Base-by-base conservation (phyloP, 2,797 vertebrate species). In the Gila robusta region DNA sequence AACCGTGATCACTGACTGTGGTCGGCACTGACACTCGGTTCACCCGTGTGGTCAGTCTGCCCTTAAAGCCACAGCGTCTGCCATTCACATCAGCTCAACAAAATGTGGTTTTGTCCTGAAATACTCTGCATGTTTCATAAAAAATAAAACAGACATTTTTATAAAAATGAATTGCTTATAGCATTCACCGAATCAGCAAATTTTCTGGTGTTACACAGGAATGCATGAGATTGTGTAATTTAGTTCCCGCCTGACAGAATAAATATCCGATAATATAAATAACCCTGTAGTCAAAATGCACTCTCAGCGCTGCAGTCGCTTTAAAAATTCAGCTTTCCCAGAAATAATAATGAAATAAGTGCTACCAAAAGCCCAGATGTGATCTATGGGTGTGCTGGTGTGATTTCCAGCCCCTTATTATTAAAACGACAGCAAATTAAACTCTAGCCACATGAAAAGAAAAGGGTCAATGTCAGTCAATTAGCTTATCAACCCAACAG, bases 51-150 rank as follows among this genome's bases (percentile, higher is more conserved):
- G 86, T 83, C 85, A 87, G 90, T 89, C 89, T 90, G 87, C 64
- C 44, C 64, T 84, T 83, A 70, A 93, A 91, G 85, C 84, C 87
- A 88, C 78, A 87, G 89, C 85, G 88, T 88, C 92, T 93, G 90
- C 88, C 91, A 35, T 87, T 91, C 87, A 89, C 64, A 89, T 80
- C 86, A 87, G 73, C 90, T 54, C 67, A 54, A 77, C 90, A 92
- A 90, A 90, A 82, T 83, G 84, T 28, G n/a, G 0, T 86, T 88
- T 85, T 44, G 71, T 76, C 87, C 90, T 77, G 88, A 84, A 90
- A 83, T 73, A 89, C 54, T 88, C 90, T 66, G 81, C 87, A 87
- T 73, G 88, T 82, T 88, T 84, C 52, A 37, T 14, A 83, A 85
- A 86, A 87, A 83, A 26, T 11, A n/a, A 26, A 35, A 23, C 2